Percentiles rank a stretch among this genome's conserved stretches.
These are phyloP conservation scores for Aplocera efformata DNA, from an alignment of 2,888 invertebrate species.

Conservation along the genomic window DNA sequence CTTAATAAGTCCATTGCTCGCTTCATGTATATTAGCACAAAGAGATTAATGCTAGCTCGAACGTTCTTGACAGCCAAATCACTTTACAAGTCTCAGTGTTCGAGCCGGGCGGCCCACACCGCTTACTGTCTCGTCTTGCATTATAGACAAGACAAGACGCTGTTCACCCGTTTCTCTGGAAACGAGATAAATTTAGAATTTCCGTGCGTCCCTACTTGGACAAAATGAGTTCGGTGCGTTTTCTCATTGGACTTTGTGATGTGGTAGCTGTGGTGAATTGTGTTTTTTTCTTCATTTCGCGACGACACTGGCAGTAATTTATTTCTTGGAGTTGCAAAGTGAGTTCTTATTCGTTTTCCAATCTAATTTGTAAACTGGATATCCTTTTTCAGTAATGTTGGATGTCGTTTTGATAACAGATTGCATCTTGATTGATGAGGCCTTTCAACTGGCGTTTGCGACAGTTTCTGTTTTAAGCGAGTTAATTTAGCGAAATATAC, in stretches of 20 bases:
- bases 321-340: constrained; percentile 28
- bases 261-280: constrained; percentile 37
- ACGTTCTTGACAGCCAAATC: constrained; percentile 65
- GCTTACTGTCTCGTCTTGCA: constrained; percentile 51
- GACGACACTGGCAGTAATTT: constrained; percentile 29
- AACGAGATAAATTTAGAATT: constrained; percentile 76
- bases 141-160: constrained; percentile 62
- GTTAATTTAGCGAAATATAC: too few relatives aligned
- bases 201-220: constrained; percentile 72
- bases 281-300: constrained; percentile 28
- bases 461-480: constrained; percentile 1
- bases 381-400: constrained; percentile 5
- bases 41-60: constrained; percentile 55
- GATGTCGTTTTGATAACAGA: constrained; percentile 11
- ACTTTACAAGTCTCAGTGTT: constrained; percentile 61
- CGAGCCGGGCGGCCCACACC: constrained; percentile 57
- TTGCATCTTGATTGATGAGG: constrained; percentile 23
- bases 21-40: constrained; percentile 35
- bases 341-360: constrained; percentile 22
- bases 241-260: constrained; percentile 53
- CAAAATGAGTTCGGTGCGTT: constrained; percentile 65
- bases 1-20: constrained; percentile 16
- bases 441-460: constrained; percentile 5
- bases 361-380: constrained; percentile 1
- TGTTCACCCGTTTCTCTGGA: constrained; percentile 68